These are phyloP conservation scores for Chymomyza amoena DNA, from an alignment of 2,888 invertebrate species.

Conservation along the genomic window DNA sequence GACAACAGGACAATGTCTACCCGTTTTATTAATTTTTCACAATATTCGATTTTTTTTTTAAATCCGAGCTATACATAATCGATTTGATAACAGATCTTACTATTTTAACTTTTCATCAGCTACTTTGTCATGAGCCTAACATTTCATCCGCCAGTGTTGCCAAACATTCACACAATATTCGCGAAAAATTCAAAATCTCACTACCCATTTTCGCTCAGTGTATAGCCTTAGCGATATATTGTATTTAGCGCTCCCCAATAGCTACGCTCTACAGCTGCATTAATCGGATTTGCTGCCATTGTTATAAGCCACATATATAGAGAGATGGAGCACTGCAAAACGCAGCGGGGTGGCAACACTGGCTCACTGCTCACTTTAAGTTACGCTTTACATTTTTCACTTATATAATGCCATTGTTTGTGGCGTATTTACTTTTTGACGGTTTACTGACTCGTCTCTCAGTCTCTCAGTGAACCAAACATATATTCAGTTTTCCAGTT, in stretches of 20 bases:
- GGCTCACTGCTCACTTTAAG: conserved; percentile 49
- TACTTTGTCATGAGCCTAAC: no score
- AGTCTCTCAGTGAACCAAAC: background rate
- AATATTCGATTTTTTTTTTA: no score
- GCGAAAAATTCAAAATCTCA: background rate
- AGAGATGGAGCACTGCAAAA: background rate
- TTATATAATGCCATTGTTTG: conserved; percentile 70
- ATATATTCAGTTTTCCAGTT: background rate
- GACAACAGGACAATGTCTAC: no score
- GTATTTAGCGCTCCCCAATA: conserved; percentile 53
- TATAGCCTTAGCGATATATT: conserved; percentile 54
- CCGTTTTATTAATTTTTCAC: no score
- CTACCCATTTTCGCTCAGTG: background rate
- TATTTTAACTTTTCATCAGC: no score
- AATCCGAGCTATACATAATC: no score
- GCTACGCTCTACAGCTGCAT: conserved; percentile 42
- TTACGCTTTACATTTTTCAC: conserved; percentile 43
- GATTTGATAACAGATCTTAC: no score
- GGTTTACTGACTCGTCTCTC: conserved; percentile 56
- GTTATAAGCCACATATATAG: conserved; percentile 23
- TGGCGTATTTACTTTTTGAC: conserved; percentile 73
- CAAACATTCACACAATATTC: no score
- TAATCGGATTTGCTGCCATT: conserved; percentile 66
- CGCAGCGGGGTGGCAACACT: background rate
- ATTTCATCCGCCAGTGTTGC: no score